Evolutionary conservation across 1,140 invertebrate genomes (phyloP).

Genomic region (Anoplophora glabripennis): DNA sequence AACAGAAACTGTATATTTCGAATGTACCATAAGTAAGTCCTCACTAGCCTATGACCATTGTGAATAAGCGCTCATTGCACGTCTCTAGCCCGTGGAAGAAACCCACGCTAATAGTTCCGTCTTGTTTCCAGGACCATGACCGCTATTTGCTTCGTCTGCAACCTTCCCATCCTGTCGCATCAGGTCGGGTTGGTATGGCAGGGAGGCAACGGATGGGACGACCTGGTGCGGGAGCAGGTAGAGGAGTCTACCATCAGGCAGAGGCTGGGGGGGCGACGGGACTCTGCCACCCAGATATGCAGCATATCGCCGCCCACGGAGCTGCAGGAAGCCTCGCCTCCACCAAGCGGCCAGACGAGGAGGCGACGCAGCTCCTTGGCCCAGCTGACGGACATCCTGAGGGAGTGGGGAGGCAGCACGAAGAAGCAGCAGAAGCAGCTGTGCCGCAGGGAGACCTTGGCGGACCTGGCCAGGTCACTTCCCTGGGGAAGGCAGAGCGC

Average conservation of each 20-base stretch:
- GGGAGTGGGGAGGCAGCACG: conserved; percentile 75
- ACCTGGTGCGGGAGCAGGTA: conserved; percentile 78
- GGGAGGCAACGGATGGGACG: conserved; percentile 90
- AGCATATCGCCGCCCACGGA: conserved; percentile 76
- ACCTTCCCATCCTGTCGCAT: conserved; percentile 88
- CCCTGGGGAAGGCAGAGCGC: conserved; percentile 67
- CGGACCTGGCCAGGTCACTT: conserved; percentile 73
- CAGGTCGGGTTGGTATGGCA: conserved; percentile 91
- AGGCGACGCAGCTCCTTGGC: conserved; percentile 79
- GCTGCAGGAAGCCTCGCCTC: conserved; percentile 61
- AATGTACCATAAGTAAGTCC: background rate
- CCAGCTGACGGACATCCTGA: conserved; percentile 80
- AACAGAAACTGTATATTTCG: background rate
- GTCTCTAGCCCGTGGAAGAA: background rate
- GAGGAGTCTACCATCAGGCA: conserved; percentile 81
- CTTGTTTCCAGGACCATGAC: conserved; percentile 77
- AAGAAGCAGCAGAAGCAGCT: conserved; percentile 64
- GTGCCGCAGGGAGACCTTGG: conserved; percentile 77
- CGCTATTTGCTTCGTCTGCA: conserved; percentile 92
- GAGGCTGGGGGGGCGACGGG: conserved; percentile 73
- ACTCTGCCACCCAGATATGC: conserved; percentile 85
- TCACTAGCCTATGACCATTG: conserved; percentile 1
- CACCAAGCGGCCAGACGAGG: conserved; percentile 54
- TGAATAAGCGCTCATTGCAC: background rate
- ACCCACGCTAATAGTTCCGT: background rate